Percentiles rank a stretch among this genome's conserved stretches.
Evolutionary conservation across 2,113 vertebrate species (phyloP).

Genomic region (Nibea albiflora): DNA sequence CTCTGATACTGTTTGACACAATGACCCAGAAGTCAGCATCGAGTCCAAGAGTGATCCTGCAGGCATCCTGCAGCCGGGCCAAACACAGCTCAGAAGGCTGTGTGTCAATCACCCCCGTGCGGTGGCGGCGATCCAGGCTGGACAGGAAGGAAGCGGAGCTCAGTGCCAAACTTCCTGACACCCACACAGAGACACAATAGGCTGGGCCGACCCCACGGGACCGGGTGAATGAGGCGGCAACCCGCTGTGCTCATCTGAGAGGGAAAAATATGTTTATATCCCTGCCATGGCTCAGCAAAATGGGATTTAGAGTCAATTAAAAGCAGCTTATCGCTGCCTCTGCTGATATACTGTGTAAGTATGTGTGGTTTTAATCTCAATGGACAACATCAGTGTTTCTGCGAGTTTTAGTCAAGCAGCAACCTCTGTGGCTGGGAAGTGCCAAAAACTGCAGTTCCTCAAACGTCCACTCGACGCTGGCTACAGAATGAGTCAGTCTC

Average conservation of each 20-base stretch:
- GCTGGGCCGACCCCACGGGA: slow-evolving; percentile 42
- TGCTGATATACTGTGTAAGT: not conserved
- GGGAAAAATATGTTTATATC: slow-evolving; percentile 62
- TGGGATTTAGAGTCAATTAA: not conserved
- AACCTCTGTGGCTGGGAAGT: too few species aligned
- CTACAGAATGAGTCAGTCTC: too few species aligned
- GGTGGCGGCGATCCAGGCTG: slow-evolving; percentile 55
- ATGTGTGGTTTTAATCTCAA: too few species aligned
- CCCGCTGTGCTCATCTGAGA: slow-evolving; percentile 55
- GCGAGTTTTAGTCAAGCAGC: too few species aligned
- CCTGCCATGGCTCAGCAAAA: slow-evolving; percentile 56
- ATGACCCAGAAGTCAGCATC: slow-evolving; percentile 30
- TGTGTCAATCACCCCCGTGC: slow-evolving; percentile 68
- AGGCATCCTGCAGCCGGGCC: slow-evolving; percentile 68
- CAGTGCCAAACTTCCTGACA: slow-evolving; percentile 81
- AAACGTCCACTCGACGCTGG: too few species aligned
- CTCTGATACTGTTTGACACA: slow-evolving; percentile 36
- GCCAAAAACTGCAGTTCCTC: too few species aligned
- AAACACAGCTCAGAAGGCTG: slow-evolving; percentile 38
- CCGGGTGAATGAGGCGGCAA: slow-evolving; percentile 32
- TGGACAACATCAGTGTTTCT: too few species aligned
- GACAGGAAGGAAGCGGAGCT: slow-evolving; percentile 78
- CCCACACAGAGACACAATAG: slow-evolving; percentile 77
- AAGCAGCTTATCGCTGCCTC: not conserved
- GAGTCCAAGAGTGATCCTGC: slow-evolving; percentile 49